Evolutionary conservation across 2,113 vertebrate genomes (phyloP).

Genomic region (Oryzias javanicus): DNA sequence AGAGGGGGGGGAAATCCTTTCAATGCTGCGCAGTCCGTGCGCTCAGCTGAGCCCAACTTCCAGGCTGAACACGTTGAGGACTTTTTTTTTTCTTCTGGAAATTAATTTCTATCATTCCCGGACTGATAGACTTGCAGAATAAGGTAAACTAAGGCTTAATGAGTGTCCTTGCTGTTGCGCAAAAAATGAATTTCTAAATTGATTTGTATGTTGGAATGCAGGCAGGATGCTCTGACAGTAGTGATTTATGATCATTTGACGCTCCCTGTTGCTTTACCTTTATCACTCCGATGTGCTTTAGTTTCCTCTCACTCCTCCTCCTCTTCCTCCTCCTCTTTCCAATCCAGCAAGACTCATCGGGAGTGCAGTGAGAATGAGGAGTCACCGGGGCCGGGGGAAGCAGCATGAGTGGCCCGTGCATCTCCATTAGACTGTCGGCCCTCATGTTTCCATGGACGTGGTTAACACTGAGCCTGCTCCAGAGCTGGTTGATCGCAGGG

Average conservation of each 20-base stretch:
- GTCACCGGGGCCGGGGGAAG: slow-evolving; percentile 88
- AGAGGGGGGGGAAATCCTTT: slow-evolving; percentile 6
- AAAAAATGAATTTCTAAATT: too few relatives aligned
- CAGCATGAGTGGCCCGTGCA: slow-evolving; percentile 96
- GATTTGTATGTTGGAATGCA: too few relatives aligned
- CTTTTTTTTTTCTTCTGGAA: slow-evolving; percentile 20
- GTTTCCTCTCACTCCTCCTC: slow-evolving; percentile 10
- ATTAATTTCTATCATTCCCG: slow-evolving; percentile 35
- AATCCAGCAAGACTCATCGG: slow-evolving; percentile 56
- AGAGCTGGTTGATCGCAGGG: slow-evolving; percentile 85
- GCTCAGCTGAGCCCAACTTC: slow-evolving; percentile 34
- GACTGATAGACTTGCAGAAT: slow-evolving; percentile 41
- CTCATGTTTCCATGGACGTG: slow-evolving; percentile 99
- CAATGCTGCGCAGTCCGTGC: slow-evolving; percentile 27
- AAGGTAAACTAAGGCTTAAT: slow-evolving; percentile 46
- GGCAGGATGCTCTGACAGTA: too few relatives aligned
- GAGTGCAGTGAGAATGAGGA: slow-evolving; percentile 90
- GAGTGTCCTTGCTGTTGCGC: too few relatives aligned
- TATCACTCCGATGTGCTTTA: slow-evolving; percentile 2
- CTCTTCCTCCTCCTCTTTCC: slow-evolving; percentile 18
- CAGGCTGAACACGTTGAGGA: slow-evolving; percentile 6
- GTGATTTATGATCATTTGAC: too few relatives aligned
- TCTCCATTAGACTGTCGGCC: slow-evolving; percentile 90
- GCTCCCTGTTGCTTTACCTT: background rate
- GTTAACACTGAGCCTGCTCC: slow-evolving; percentile 93